Evolutionary conservation across 2,113 vertebrate genomes (phyloP), one percentile per base, ranked within the genome.

Genomic region (Hippocampus comes): DNA sequence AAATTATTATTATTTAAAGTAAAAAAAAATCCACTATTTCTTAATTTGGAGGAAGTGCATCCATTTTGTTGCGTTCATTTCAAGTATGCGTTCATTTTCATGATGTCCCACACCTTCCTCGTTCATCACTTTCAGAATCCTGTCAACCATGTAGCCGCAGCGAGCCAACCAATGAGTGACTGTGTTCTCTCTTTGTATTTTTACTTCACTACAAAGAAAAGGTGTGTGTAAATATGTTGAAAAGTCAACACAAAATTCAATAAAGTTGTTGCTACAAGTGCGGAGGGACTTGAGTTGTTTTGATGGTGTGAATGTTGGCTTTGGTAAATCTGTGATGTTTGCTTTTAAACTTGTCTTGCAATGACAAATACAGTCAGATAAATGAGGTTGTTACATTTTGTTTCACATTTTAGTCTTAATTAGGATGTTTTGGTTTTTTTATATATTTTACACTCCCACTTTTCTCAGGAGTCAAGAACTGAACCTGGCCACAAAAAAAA

Each of bases 131-230:
- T 56, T 56, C 53, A 23, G 15, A 61, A 61, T 61, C 12, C 27
- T 30, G 15, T 61, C 59, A 20, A 20, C 27, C 25, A 3, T 38
- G 59, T 12, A 76, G 78, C 78, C 70, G 72, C 79, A 79, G 70
- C 80, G 82, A 82, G 81, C 76, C 69, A 72, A 76, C 59, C 59
- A 18, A 34, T 30, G 70, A 61, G 75, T 15, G 14, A 84, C 65
- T 82, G 74, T 87, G 85, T 91, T 91, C 91, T 91, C 90, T 93
- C 91, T 94, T 92, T 93, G 91, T 92, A 93, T 93, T 93, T 93
- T 92, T 93, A 92, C 91, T 87, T 88, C 89, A 84, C 82, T 83
- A 68, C 75, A 78, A 78, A 81, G 84, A 71, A 72, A 82, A 88
- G 84, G 60, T 83, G 87, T 89, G 77, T 94, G 92, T 94, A 93